Evolutionary conservation across 2,113 vertebrate genomes (phyloP).

Genomic region (Varanus komodoensis): DNA sequence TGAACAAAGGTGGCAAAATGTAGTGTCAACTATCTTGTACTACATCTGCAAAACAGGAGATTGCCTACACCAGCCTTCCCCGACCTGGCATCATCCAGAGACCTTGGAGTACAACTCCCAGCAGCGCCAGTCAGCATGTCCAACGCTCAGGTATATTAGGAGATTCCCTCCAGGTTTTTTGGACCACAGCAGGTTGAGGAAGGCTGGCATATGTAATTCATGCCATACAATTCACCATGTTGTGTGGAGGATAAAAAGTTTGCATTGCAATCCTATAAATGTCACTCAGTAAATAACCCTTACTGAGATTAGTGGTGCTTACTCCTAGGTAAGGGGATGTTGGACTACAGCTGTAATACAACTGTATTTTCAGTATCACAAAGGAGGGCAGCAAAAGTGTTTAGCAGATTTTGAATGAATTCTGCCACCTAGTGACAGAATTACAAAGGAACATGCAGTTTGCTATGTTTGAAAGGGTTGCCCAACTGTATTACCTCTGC

Average conservation of each 20-base stretch:
- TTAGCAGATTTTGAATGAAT: constrained; percentile 12
- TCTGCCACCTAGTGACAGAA: constrained; percentile 56
- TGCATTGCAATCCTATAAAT: background rate
- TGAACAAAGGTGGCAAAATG: background rate
- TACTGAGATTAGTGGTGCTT: background rate
- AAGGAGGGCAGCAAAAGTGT: too few relatives aligned
- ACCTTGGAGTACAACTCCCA: too few relatives aligned
- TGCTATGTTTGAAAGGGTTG: background rate
- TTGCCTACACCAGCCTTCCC: background rate
- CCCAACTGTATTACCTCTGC: background rate
- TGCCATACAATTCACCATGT: too few relatives aligned
- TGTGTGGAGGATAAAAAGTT: background rate
- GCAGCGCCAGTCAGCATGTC: too few relatives aligned
- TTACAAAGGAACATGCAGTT: background rate
- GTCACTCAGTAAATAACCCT: background rate
- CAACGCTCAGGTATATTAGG: too few relatives aligned
- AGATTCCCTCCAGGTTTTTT: too few relatives aligned
- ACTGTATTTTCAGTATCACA: background rate
- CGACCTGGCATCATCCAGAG: too few relatives aligned
- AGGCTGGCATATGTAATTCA: too few relatives aligned
- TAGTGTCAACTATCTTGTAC: background rate
- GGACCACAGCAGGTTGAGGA: too few relatives aligned
- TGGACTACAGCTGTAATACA: background rate
- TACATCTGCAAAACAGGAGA: background rate
- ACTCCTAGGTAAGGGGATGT: background rate